Conservation (phyloP, 2,113 vertebrate species). For the Scomber japonicus region DNA sequence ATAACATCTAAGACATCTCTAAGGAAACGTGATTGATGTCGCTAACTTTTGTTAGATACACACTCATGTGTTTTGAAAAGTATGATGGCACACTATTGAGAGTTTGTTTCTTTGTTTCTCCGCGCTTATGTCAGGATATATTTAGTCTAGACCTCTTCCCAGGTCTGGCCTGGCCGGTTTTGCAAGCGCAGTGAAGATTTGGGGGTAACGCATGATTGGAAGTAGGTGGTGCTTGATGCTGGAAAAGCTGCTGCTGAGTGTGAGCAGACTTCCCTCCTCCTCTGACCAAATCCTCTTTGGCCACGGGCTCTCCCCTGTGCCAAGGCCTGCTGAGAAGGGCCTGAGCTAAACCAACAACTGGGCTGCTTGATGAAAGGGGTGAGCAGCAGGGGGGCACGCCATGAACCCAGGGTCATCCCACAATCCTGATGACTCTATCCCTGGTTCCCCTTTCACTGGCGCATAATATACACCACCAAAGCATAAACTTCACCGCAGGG, state of each 20-base stretch:
- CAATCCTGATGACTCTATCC: constrained; percentile 79
- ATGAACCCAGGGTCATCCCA: constrained; percentile 70
- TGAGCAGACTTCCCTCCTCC: constrained; percentile 65
- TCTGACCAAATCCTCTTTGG: constrained; percentile 74
- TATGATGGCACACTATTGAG: constrained; percentile 12
- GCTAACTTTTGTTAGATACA: constrained; percentile 11
- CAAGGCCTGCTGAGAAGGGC: constrained; percentile 79
- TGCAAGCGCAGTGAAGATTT: constrained; percentile 59
- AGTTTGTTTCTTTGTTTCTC: constrained; percentile 38
- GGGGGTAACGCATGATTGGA: constrained; percentile 64
- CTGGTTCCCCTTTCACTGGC: constrained; percentile 66
- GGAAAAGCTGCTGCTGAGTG: constrained; percentile 60
- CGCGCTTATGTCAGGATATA: constrained; percentile 25
- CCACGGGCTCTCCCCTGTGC: constrained; percentile 61
- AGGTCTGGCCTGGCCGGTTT: constrained; percentile 49
- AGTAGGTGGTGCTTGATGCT: constrained; percentile 71
- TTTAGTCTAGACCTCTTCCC: constrained; percentile 46
- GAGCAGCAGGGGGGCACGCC: constrained; percentile 59
- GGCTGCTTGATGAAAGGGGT: constrained; percentile 78
- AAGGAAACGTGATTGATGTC: constrained; percentile 57
- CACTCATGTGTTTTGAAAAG: constrained; percentile 32
- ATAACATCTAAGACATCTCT: constrained; percentile 56
- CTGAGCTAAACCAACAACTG: constrained; percentile 84
- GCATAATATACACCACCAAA: constrained; percentile 37
- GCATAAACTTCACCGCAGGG: constrained; percentile 52